Conservation (phyloP, 1,140 invertebrate species). For the Drosophila orosa region DNA sequence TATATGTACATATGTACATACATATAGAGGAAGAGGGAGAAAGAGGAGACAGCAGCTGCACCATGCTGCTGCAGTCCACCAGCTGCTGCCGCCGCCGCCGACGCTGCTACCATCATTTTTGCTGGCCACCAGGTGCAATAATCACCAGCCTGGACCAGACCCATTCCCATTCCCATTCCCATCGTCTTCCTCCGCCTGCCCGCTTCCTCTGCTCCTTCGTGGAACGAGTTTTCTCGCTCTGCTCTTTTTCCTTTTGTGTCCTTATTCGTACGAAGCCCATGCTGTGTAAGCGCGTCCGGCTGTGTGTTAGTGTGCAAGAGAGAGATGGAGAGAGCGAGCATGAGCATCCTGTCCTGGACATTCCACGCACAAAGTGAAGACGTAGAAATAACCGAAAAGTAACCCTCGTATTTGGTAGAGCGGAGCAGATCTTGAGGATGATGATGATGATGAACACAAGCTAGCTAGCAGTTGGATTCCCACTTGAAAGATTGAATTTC, state of each 20-base stretch:
- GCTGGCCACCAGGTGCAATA: slow-evolving; percentile 72
- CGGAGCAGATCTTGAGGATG: slow-evolving; percentile 38
- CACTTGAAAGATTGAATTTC: slow-evolving; percentile 31
- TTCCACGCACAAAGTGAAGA: slow-evolving; percentile 50
- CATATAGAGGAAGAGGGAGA: slow-evolving; percentile 3
- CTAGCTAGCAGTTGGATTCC: slow-evolving; percentile 6
- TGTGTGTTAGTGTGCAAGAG: slow-evolving; percentile 12
- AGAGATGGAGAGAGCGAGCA: slow-evolving; percentile 16
- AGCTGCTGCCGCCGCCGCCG: slow-evolving; percentile 46
- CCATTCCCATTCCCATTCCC: slow-evolving; percentile 44
- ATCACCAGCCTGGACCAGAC: slow-evolving; percentile 50
- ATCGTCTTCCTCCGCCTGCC: slow-evolving; percentile 27
- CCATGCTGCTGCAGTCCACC: slow-evolving; percentile 60
- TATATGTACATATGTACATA: neutral
- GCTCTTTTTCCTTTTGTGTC: slow-evolving; percentile 65
- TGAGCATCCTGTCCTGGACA: slow-evolving; percentile 44
- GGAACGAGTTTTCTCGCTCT: slow-evolving; percentile 22
- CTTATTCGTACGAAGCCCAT: slow-evolving; percentile 65
- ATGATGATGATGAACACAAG: slow-evolving; percentile 10
- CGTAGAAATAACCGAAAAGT: slow-evolving; percentile 50
- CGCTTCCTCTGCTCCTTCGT: slow-evolving; percentile 21
- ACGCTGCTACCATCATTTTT: slow-evolving; percentile 24
- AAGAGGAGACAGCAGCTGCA: slow-evolving; percentile 39
- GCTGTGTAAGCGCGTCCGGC: slow-evolving; percentile 17
- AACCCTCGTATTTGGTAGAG: slow-evolving; percentile 42